Evolutionary conservation across 2,113 vertebrate species (phyloP).

Genomic region (Ia io): DNA sequence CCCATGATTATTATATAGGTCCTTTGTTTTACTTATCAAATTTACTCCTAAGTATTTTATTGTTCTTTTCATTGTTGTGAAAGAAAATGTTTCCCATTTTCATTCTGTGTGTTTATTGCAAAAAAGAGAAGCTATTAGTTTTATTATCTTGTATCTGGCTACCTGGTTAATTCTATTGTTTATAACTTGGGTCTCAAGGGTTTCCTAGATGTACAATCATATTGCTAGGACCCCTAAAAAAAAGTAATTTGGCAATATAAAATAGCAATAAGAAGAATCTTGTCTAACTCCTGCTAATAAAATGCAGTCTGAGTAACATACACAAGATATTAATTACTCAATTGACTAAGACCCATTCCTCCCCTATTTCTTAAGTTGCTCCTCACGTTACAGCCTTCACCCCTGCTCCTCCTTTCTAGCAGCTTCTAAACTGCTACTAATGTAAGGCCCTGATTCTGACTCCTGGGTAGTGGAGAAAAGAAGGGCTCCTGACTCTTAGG

Average conservation of each 20-base stretch:
- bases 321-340: background rate
- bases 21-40: background rate
- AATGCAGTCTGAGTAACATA: background rate
- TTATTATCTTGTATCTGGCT: slow-evolving; percentile 25
- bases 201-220: background rate
- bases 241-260: background rate
- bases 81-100: background rate
- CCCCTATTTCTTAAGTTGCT: background rate
- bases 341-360: background rate
- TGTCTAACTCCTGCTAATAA: background rate
- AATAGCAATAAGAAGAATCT: background rate
- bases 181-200: background rate
- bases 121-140: background rate
- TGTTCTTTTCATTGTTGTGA: slow-evolving; percentile 14
- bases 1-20: background rate
- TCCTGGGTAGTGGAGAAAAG: background rate
- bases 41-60: slow-evolving; percentile 16
- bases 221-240: background rate
- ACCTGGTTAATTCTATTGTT: slow-evolving; percentile 14
- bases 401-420: background rate
- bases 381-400: background rate
- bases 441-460: background rate
- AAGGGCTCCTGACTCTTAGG: background rate
- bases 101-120: background rate
- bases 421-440: background rate